A percentile compares a stretch with the other conserved stretches of the same genome.
phyloP scores from a whole-genome alignment of 2,113 vertebrate species.

The Alces alces region DNA sequence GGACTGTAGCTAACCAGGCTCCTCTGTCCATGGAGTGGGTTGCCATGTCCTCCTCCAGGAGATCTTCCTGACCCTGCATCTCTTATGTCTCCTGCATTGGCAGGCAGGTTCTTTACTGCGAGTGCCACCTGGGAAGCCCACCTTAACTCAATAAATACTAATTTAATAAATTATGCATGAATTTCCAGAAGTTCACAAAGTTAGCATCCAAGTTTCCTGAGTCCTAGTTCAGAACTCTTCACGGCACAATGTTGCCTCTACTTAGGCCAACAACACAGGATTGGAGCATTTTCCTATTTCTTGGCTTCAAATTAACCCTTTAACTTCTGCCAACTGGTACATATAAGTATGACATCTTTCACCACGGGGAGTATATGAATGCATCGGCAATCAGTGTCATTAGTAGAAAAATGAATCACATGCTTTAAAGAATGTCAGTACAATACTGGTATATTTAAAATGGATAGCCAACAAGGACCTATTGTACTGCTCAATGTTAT shows the following conservation, averaged over 20 bases:
- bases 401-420: slow-evolving; percentile 19
- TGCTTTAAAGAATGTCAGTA: not conserved
- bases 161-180: not conserved
- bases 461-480: not conserved
- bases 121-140: not conserved
- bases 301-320: not conserved
- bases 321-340: not conserved
- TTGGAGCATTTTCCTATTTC: not conserved
- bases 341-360: not conserved
- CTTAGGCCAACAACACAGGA: not conserved
- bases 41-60: not conserved
- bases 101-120: not conserved
- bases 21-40: not conserved
- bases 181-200: not conserved
- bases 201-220: not conserved
- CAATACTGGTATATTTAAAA: not conserved
- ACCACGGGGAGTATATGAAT: not conserved
- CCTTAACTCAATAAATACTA: not conserved
- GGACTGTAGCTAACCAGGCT: not conserved
- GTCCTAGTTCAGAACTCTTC: not conserved
- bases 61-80: not conserved
- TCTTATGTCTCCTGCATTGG: not conserved
- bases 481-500: not conserved
- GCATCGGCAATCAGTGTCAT: not conserved
- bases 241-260: not conserved